Evolutionary conservation across 1,140 invertebrate species (phyloP).

Genomic region (Coelopa frigida): DNA sequence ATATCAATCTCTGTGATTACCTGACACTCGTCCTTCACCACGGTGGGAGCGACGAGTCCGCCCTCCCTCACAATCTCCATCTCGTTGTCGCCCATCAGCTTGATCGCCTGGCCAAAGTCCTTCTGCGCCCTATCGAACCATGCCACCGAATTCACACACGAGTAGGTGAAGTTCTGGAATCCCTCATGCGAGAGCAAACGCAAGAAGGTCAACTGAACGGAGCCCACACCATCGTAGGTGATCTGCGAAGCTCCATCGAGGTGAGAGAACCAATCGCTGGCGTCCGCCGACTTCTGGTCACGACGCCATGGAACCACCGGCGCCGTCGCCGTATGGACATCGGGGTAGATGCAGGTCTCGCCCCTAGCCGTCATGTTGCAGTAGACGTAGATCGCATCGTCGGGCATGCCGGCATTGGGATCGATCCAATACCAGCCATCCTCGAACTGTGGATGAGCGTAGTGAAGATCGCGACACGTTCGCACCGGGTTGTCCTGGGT

Average conservation of each 20-base stretch:
- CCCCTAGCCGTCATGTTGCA: constrained; percentile 72
- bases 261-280: constrained; percentile 66
- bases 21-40: constrained; percentile 61
- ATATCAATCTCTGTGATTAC: constrained; percentile 45
- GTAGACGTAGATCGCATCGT: constrained; percentile 69
- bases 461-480: constrained; percentile 71
- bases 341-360: constrained; percentile 72
- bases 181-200: constrained; percentile 64
- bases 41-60: constrained; percentile 42
- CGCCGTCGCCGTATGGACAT: constrained; percentile 59
- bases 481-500: constrained; percentile 66
- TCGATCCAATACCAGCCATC: constrained; percentile 91
- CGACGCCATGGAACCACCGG: constrained; percentile 60
- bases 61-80: constrained; percentile 54
- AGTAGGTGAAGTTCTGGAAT: constrained; percentile 79
- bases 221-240: constrained; percentile 64
- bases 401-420: constrained; percentile 70
- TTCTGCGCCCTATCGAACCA: constrained; percentile 54
- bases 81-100: constrained; percentile 61
- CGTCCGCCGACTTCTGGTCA: constrained; percentile 10
- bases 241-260: constrained; percentile 72
- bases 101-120: constrained; percentile 53
- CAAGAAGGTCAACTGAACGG: constrained; percentile 71
- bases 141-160: constrained; percentile 66
- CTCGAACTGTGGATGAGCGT: constrained; percentile 64